Evolutionary conservation across 2,888 invertebrate genomes (phyloP).

Genomic region (Cataglyphis livida): DNA sequence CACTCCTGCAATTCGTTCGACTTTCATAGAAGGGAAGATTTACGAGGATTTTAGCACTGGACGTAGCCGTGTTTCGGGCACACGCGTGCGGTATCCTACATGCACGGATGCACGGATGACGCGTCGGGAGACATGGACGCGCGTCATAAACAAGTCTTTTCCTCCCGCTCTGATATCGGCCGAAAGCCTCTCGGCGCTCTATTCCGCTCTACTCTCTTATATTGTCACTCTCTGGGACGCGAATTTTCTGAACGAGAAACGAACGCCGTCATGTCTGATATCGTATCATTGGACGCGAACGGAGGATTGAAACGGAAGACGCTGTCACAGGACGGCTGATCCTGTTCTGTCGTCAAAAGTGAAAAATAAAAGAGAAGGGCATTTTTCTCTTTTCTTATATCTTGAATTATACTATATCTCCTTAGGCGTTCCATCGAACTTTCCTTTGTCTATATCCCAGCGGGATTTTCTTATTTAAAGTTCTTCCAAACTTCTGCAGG

Average conservation of each 20-base stretch:
- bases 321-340: background rate
- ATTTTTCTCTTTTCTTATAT: background rate
- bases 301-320: background rate
- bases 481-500: background rate
- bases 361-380: background rate
- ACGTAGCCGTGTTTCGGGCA: slow-evolving; percentile 58
- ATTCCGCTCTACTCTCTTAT: slow-evolving; percentile 52
- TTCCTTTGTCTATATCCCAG: background rate
- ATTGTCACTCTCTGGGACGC: slow-evolving; percentile 12
- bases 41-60: slow-evolving; percentile 78
- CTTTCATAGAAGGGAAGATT: slow-evolving; percentile 82
- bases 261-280: background rate
- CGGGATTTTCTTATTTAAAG: slow-evolving; percentile 28
- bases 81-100: slow-evolving; percentile 11
- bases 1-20: slow-evolving; percentile 76
- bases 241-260: slow-evolving; percentile 27
- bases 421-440: background rate
- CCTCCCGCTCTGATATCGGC: slow-evolving; percentile 49
- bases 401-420: background rate
- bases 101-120: slow-evolving; percentile 12
- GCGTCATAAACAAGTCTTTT: slow-evolving; percentile 67
- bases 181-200: slow-evolving; percentile 20
- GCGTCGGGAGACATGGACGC: slow-evolving; percentile 51
- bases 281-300: background rate
- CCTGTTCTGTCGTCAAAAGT: background rate